Conservation (phyloP, 2,888 invertebrate species). For the Melipona beecheii region DNA sequence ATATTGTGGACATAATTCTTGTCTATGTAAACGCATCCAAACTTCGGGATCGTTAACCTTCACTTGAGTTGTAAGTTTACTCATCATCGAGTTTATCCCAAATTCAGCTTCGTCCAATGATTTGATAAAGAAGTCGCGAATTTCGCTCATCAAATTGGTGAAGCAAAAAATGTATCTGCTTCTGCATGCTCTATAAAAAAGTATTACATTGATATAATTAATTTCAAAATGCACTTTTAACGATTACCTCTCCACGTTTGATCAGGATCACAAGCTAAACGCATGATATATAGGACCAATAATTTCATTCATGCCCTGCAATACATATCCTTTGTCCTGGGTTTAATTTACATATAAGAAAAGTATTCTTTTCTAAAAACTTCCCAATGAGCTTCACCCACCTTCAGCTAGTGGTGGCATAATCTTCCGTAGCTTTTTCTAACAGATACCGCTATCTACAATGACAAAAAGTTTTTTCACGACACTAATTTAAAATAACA, state of each 20-base stretch:
- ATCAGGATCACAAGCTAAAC: constrained; percentile 95
- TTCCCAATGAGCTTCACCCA: constrained; percentile 99
- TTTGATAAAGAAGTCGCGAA: constrained; percentile 98
- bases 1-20: constrained; percentile 97
- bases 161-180: constrained; percentile 99
- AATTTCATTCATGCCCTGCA: constrained; percentile 99
- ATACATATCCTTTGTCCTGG: constrained; percentile 98
- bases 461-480: constrained; percentile 23
- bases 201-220: neutral
- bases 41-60: constrained; percentile 91
- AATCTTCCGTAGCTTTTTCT: constrained; percentile 92
- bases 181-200: constrained; percentile 93
- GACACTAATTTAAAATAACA: neutral
- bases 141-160: constrained; percentile 98
- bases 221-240: neutral
- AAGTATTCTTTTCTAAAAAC: constrained; percentile 97
- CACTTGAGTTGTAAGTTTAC: constrained; percentile 90
- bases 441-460: constrained; percentile 89
- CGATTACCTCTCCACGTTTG: constrained; percentile 89
- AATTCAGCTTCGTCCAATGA: constrained; percentile 96
- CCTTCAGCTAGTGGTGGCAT: constrained; percentile 94
- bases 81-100: constrained; percentile 97
- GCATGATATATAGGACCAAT: constrained; percentile 99
- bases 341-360: constrained; percentile 98
- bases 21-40: constrained; percentile 90